phyloP scores from a whole-genome alignment of 2,888 invertebrate genomes.

The Macaria liturata region DNA sequence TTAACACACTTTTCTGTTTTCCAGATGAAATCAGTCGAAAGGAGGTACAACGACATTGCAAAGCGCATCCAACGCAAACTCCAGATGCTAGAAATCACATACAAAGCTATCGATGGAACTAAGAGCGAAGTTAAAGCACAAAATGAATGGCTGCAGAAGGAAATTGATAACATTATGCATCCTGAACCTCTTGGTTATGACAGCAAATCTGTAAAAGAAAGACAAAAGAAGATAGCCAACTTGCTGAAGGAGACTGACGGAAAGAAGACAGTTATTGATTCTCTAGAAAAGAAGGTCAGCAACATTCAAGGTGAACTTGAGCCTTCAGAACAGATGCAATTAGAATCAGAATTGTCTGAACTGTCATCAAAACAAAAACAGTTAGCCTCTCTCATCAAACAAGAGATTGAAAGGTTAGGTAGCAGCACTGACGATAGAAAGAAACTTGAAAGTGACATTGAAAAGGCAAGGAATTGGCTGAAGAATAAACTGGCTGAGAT shows the following conservation, averaged over 20 bases:
- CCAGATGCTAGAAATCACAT: conserved; percentile 92
- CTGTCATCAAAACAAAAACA: conserved; percentile 90
- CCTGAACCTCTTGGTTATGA: conserved; percentile 89
- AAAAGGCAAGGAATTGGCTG: conserved; percentile 91
- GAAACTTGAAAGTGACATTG: conserved; percentile 90
- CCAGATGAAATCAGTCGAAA: conserved; percentile 91
- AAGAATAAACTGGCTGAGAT: conserved; percentile 89
- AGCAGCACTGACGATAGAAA: conserved; percentile 88
- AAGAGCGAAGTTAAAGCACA: conserved; percentile 91
- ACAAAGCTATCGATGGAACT: conserved; percentile 92
- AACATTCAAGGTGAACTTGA: conserved; percentile 94
- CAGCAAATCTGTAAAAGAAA: conserved; percentile 89
- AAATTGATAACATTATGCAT: conserved; percentile 86
- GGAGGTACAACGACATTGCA: conserved; percentile 91
- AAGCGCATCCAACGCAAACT: conserved; percentile 93
- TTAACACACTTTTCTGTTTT: conserved; percentile 30
- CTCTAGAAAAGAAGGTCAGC: conserved; percentile 91
- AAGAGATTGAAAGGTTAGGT: conserved; percentile 88
- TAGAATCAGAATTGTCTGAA: conserved; percentile 88
- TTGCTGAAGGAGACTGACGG: conserved; percentile 93
- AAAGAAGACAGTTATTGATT: conserved; percentile 91
- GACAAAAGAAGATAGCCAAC: conserved; percentile 87
- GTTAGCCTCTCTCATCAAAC: conserved; percentile 87
- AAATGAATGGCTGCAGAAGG: conserved; percentile 91
- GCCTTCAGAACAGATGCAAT: conserved; percentile 90